Percentiles rank a stretch among this genome's conserved stretches.
These are phyloP conservation scores for Chloroclystis v-ata DNA, from an alignment of 2,888 invertebrate genomes.

Conservation along the genomic window DNA sequence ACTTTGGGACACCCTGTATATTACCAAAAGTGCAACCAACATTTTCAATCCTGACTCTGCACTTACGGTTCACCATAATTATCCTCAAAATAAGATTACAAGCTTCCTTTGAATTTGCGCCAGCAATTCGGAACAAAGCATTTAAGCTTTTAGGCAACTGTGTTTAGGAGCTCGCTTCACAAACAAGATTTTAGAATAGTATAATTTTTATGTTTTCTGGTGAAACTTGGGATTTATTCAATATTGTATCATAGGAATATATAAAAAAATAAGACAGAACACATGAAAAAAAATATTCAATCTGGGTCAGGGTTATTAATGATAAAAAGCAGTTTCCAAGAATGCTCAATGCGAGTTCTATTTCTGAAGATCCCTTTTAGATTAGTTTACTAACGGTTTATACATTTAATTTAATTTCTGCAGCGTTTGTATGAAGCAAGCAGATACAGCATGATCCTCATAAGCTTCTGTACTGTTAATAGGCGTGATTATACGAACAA, in stretches of 20 bases:
- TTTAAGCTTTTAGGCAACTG: slow-evolving; percentile 22
- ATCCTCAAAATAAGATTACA: slow-evolving; percentile 16
- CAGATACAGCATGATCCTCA: slow-evolving; percentile 5
- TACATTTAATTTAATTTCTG: not conserved
- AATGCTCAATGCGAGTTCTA: no score
- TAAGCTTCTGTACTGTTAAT: slow-evolving; percentile 40
- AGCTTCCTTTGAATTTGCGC: slow-evolving; percentile 4
- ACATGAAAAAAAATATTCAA: no score
- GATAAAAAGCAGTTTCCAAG: no score
- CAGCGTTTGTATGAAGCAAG: not conserved
- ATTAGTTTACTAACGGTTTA: no score
- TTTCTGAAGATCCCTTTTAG: no score
- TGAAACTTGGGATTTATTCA: no score
- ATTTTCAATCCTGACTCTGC: slow-evolving; percentile 5
- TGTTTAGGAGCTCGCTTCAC: not conserved
- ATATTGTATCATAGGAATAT: no score
- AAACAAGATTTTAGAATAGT: no score
- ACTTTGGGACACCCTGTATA: not conserved
- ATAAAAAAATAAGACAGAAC: no score
- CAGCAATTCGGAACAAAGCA: slow-evolving; percentile 23
- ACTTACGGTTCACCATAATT: slow-evolving; percentile 12
- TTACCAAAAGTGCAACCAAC: slow-evolving; percentile 6
- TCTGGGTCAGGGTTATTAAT: no score
- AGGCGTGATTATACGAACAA: slow-evolving; percentile 41
- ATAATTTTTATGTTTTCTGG: no score